phyloP scores from a whole-genome alignment of 2,888 invertebrate genomes.

The Rutpela maculata region DNA sequence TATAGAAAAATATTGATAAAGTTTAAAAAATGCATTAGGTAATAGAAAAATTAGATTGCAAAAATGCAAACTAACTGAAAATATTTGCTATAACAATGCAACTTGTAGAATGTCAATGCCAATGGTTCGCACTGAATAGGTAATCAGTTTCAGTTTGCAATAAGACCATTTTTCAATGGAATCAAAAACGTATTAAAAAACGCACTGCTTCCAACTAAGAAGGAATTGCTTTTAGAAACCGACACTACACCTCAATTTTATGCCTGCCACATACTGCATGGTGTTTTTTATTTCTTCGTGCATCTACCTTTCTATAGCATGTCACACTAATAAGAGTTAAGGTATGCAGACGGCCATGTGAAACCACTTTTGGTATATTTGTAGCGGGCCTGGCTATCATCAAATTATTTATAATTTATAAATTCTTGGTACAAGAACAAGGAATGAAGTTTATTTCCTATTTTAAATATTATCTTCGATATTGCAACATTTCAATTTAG shows the following conservation, averaged over 20 bases:
- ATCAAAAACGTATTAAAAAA: neutral
- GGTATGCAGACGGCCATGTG: slow-evolving; percentile 7
- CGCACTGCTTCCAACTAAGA: neutral
- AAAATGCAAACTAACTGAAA: too few species aligned
- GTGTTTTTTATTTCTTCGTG: slow-evolving; percentile 1
- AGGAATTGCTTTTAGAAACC: neutral
- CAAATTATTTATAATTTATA: neutral
- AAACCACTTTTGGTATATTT: slow-evolving; percentile 4
- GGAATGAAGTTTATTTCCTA: too few species aligned
- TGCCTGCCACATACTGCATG: slow-evolving; percentile 4
- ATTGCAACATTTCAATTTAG: too few species aligned
- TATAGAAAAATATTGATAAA: too few species aligned
- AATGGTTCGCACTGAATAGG: too few species aligned
- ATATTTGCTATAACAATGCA: too few species aligned
- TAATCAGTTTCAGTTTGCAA: too few species aligned
- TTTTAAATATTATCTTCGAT: too few species aligned
- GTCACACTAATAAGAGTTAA: slow-evolving; percentile 7
- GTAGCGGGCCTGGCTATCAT: neutral
- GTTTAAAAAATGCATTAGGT: too few species aligned
- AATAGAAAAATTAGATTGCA: too few species aligned
- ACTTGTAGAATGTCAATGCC: neutral
- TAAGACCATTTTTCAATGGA: neutral
- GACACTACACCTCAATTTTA: neutral
- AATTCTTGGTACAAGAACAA: too few species aligned
- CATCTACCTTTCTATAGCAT: slow-evolving; percentile 7